Conservation (phyloP, 2,888 invertebrate genomes). For the Busseola fusca region DNA sequence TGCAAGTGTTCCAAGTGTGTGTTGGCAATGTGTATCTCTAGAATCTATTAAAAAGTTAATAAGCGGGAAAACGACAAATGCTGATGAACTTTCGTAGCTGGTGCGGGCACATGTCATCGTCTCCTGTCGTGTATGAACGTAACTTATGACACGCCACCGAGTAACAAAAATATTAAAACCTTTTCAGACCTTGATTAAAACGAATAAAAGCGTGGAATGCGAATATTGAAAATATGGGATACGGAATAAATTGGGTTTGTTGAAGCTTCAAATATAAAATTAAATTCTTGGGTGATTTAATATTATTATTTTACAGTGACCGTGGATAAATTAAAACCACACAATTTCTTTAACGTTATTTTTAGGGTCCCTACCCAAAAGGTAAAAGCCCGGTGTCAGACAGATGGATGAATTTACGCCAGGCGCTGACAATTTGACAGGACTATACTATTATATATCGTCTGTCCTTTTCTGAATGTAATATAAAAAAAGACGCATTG, state of each 20-base stretch:
- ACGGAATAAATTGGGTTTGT: conserved; percentile 8
- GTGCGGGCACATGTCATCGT: conserved; percentile 13
- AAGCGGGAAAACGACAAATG: conserved; percentile 37
- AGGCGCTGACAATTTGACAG: no score
- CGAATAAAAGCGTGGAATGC: conserved; percentile 31
- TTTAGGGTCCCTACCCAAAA: no score
- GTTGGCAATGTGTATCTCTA: background rate
- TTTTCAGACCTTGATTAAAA: conserved; percentile 50
- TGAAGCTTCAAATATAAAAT: conserved; percentile 3
- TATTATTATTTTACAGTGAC: background rate
- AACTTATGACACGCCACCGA: conserved; percentile 27
- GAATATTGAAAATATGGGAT: conserved; percentile 15
- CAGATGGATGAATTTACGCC: no score
- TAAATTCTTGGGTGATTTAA: background rate
- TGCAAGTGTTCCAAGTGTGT: background rate
- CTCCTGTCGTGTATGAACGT: conserved; percentile 32
- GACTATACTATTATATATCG: no score
- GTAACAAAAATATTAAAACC: conserved; percentile 37
- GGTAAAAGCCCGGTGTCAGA: no score
- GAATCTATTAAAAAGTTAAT: conserved; percentile 9
- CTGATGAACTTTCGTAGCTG: conserved; percentile 19
- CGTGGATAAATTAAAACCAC: no score
- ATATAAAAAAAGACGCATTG: no score
- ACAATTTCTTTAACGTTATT: background rate
- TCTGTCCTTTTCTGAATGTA: no score